phyloP scores from a whole-genome alignment of 2,797 vertebrate species.

The Epinephelus awoara region DNA sequence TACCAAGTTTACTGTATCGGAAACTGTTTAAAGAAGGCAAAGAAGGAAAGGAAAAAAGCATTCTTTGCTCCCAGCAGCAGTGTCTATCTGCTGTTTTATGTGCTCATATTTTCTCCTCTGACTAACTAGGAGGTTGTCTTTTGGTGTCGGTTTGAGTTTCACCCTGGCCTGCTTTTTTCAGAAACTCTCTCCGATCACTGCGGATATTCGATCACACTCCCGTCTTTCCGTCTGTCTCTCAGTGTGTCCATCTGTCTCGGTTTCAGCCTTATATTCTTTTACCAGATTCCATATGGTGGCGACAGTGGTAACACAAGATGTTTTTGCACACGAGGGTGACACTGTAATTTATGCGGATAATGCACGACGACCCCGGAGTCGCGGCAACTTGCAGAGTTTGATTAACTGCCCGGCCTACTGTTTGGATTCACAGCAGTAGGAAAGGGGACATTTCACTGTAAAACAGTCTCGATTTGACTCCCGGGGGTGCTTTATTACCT shows the following conservation, averaged over 20 bases:
- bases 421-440: conserved; percentile 48
- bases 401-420: conserved; percentile 49
- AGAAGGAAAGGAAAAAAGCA: neutral
- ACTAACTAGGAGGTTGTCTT: conserved; percentile 57
- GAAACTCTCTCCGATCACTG: conserved; percentile 39
- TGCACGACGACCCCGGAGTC: conserved; percentile 39
- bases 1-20: conserved; percentile 14
- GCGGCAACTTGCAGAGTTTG: conserved; percentile 41
- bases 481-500: conserved; percentile 24
- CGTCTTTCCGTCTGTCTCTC: conserved; percentile 55
- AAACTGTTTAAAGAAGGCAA: conserved; percentile 45
- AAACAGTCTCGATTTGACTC: conserved; percentile 31
- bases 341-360: conserved; percentile 66
- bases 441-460: conserved; percentile 15
- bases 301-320: conserved; percentile 67
- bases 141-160: conserved; percentile 66
- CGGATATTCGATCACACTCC: conserved; percentile 69
- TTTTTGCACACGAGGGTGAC: conserved; percentile 53
- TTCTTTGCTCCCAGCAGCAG: conserved; percentile 21
- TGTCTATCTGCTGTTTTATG: conserved; percentile 48
- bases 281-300: conserved; percentile 57
- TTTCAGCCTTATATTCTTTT: conserved; percentile 67
- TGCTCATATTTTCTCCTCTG: conserved; percentile 58
- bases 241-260: conserved; percentile 50
- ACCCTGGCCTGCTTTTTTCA: conserved; percentile 55